Base-by-base conservation (phyloP, 37 sponge, comb jelly and placozoan genomes). In the Crambe crambe region DNA sequence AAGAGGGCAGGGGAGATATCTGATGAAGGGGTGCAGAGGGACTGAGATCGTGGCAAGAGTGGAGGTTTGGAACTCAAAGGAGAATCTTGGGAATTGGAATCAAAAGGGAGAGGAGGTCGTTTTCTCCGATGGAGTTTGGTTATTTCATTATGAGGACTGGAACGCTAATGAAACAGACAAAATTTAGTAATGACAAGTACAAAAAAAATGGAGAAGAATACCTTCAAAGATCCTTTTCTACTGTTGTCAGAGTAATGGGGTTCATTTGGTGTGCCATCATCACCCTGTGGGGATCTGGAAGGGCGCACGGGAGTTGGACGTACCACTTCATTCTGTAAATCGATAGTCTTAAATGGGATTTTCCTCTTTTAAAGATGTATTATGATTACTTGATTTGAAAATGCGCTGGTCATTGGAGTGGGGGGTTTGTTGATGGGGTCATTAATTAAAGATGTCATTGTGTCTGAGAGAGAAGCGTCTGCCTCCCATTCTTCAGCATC, bases 81-180 rank as follows among this genome's bases (percentile, higher is more conserved):
- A 27, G 72, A 70, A 36, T 62, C 74, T 25, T 72, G 73, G 29
- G 82, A 82, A 17, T 73, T 72, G 1, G 82, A 82, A 61, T 4
- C 6, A 29, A 70, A 83, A 21, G 85, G 85, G 34, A 84, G 62
- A 71, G 85, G 85, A 31, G 85, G 85, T 25, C 76, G 73, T 44
- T 84, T 84, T 23, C 1, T 56, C 34, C 5, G n/a, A 4, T 35
- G 70, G 59, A 44, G 17, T 2, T 58, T 42, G n/a, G n/a, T n/a
- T n/a, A n/a, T n/a, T n/a, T n/a, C n/a, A 32, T 47, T 22, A 26
- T 65, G 67, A 3, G 86, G 86, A 63, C 86, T 85, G 1, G 79
- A 69, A 21, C 78, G 59, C 86, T 85, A 60, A n/a, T 26, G 17
- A 21, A n/a, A n/a, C 5, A 25, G 6, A 60, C 5, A 60, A 60